Conservation (phyloP, 2,113 vertebrate species). For the Orcinus orca region DNA sequence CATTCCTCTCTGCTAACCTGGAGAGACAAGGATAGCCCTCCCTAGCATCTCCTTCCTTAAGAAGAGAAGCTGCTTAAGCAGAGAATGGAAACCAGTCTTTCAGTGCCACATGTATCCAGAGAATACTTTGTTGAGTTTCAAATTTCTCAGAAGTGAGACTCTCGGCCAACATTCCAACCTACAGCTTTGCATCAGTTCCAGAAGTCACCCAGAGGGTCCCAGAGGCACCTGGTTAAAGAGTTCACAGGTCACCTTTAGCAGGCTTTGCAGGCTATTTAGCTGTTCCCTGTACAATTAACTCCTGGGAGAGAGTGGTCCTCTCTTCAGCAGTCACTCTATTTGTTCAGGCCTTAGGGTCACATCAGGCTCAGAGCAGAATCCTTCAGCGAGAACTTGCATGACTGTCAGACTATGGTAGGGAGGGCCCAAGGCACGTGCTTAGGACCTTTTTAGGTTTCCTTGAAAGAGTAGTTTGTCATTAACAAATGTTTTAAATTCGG, state of each 20-base stretch:
- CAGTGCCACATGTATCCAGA: neutral
- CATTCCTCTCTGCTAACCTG: constrained; percentile 66
- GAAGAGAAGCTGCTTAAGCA: neutral
- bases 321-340: neutral
- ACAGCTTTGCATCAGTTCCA: neutral
- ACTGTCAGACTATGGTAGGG: neutral
- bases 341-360: neutral
- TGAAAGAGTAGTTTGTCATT: neutral
- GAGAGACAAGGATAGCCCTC: constrained; percentile 59
- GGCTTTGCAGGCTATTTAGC: neutral
- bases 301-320: neutral
- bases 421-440: neutral
- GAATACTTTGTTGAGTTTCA: neutral
- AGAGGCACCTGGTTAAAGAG: neutral
- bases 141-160: neutral
- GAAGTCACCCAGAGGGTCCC: neutral
- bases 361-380: neutral
- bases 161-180: neutral
- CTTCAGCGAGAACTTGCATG: neutral
- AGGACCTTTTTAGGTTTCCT: neutral
- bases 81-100: neutral
- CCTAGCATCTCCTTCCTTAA: neutral
- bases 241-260: neutral
- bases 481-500: neutral
- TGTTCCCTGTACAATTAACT: neutral